These are phyloP conservation scores for Noctua comes DNA, from an alignment of 2,888 invertebrate genomes.

Conservation along the genomic window DNA sequence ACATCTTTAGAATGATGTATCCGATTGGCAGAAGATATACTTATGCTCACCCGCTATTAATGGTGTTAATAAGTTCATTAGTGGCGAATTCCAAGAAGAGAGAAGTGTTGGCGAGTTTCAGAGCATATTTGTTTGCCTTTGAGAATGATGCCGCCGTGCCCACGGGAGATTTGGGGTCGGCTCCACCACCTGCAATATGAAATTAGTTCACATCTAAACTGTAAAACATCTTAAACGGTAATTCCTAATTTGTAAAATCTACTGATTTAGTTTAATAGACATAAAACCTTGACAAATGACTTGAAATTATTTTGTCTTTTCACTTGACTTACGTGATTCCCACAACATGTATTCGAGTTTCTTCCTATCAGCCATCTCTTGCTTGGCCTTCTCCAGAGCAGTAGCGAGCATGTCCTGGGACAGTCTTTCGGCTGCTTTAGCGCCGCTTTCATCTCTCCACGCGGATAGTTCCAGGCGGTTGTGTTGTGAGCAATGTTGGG, in stretches of 20 bases:
- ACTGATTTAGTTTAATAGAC: background rate
- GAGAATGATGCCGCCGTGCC: conserved; percentile 97
- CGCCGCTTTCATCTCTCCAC: conserved; percentile 92
- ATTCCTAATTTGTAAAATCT: background rate
- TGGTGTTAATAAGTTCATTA: conserved; percentile 94
- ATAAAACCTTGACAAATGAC: background rate
- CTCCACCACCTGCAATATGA: conserved; percentile 91
- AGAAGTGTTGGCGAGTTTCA: conserved; percentile 96
- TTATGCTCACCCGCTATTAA: conserved; percentile 87
- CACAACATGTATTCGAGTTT: conserved; percentile 95
- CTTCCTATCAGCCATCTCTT: conserved; percentile 93
- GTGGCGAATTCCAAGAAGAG: conserved; percentile 96
- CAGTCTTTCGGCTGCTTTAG: conserved; percentile 92
- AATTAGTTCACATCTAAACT: background rate
- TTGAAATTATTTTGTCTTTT: no score
- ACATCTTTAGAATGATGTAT: background rate
- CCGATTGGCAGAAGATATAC: background rate
- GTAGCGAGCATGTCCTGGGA: conserved; percentile 93
- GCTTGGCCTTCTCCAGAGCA: conserved; percentile 95
- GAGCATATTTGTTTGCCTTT: conserved; percentile 95
- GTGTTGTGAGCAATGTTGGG: conserved; percentile 94
- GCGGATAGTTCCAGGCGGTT: conserved; percentile 92
- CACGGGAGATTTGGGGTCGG: conserved; percentile 95
- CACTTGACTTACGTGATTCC: conserved; percentile 91
- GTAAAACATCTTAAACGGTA: background rate